Evolutionary conservation across 37 sponge, comb jelly and placozoan species (phyloP).

Genomic region (Haliclona indistincta): DNA sequence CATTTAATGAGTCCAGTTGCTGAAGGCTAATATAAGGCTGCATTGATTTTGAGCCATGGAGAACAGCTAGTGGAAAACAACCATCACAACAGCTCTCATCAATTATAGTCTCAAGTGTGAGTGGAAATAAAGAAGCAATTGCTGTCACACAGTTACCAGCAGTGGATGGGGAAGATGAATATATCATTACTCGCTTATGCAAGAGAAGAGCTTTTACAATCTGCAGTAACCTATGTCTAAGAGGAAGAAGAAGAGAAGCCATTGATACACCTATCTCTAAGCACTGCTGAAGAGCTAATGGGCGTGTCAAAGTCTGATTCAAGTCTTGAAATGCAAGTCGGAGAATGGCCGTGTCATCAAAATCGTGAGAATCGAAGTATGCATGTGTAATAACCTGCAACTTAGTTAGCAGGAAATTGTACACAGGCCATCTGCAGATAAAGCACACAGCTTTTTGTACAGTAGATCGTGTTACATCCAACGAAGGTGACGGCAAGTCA

Average conservation of each 20-base stretch:
- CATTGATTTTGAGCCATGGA: background rate
- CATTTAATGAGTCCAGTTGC: slow-evolving; percentile 45
- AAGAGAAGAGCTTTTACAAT: slow-evolving; percentile 68
- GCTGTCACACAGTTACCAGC: slow-evolving; percentile 32
- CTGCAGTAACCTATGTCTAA: slow-evolving; percentile 51
- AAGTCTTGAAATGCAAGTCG: slow-evolving; percentile 36
- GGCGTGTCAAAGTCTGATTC: slow-evolving; percentile 7
- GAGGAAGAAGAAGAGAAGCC: slow-evolving; percentile 7
- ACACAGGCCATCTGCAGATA: slow-evolving; percentile 49
- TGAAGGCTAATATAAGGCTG: slow-evolving; percentile 71
- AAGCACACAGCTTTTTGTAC: slow-evolving; percentile 77
- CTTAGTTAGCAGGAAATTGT: slow-evolving; percentile 57
- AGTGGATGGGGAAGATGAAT: slow-evolving; percentile 20
- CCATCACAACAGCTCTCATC: background rate
- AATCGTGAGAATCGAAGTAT: slow-evolving; percentile 73
- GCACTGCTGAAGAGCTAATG: background rate
- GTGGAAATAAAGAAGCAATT: slow-evolving; percentile 58
- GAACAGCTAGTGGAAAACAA: slow-evolving; percentile 28
- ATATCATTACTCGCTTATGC: slow-evolving; percentile 52
- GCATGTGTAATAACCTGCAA: slow-evolving; percentile 70
- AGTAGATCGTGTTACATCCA: slow-evolving; percentile 57
- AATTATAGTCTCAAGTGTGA: slow-evolving; percentile 11
- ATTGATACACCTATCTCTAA: slow-evolving; percentile 11
- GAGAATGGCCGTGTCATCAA: slow-evolving; percentile 46
- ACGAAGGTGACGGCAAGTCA: background rate